These are phyloP conservation scores for Trichonephila inaurata DNA, from an alignment of 1,140 invertebrate genomes.

Conservation along the genomic window DNA sequence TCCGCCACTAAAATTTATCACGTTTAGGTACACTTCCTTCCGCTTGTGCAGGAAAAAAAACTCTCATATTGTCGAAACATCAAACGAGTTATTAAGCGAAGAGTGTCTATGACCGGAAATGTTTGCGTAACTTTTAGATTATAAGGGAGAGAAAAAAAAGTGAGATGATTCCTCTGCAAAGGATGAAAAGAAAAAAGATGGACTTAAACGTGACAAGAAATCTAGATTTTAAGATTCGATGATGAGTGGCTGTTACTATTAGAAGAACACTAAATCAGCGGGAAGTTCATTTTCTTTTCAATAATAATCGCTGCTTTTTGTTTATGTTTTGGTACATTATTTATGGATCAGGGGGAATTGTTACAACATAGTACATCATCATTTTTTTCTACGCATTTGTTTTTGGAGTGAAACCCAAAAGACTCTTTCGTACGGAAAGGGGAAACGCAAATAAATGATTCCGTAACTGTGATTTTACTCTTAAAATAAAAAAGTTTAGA, in stretches of 20 bases:
- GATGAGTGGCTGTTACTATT: not conserved
- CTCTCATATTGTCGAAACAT: conserved; percentile 27
- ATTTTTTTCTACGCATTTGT: no score
- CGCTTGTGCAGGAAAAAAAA: not conserved
- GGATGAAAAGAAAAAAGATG: not conserved
- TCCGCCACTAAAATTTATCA: not conserved
- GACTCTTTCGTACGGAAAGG: no score
- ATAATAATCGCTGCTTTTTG: not conserved
- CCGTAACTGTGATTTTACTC: no score
- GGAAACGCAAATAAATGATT: no score
- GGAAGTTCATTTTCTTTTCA: not conserved
- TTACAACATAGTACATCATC: no score
- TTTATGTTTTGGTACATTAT: not conserved
- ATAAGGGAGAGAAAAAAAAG: not conserved
- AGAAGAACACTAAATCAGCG: not conserved
- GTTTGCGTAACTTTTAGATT: conserved; percentile 36
- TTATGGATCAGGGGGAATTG: not conserved
- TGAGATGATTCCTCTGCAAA: not conserved
- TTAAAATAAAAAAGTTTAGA: no score
- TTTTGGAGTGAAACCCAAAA: no score
- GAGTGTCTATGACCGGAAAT: conserved; percentile 34
- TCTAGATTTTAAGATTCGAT: not conserved
- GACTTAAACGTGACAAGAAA: conserved; percentile 33
- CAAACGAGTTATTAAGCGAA: conserved; percentile 8
- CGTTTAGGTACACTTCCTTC: conserved; percentile 46